Evolutionary conservation across 2,888 invertebrate species (phyloP), one percentile per base, ranked within the genome.

Genomic region (Rotaria magnacalcarata): DNA sequence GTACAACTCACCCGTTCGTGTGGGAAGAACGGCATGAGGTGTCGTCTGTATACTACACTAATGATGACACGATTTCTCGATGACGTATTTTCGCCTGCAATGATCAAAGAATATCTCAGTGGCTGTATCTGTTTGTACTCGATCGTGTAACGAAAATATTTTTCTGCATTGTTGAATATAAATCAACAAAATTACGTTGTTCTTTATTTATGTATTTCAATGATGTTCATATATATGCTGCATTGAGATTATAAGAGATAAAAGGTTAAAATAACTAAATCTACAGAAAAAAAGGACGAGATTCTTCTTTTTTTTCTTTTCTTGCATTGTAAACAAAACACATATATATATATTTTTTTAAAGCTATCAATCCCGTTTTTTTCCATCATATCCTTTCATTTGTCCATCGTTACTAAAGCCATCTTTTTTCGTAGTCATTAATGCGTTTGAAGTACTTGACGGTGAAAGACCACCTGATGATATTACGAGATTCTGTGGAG

Each of bases 311-410:
- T 34, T 34, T 34, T 34, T 34, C 34, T 67, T 67, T 34, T 34
- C 34, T 67, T 67, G 67, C 67, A 67, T 67, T 67, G 67, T 67
- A 67, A 67, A 67, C 34, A 67, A 67, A 54, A 67, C 50, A 50
- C 1, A 50, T 50, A 50, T 50, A 14, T 50, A 67, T 7, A 67
- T 34, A 67, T 67, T 34, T 34, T 67, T 5, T 19, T 5, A 67
- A 41, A 34, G 3, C n/a, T 19, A 2, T 27, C 34, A 67, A 67
- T 67, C 34, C 14, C 67, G 16, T 67, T 67, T 67, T 34, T 67
- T 67, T 34, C 67, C 67, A 34, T 67, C 67, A 19, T 34, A 16
- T 67, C 67, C 67, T 67, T 67, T 67, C 10, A 34, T 34, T 67
- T 34, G 34, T 67, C 67, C 67, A 34, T 67, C 67, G 19, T 0